Evolutionary conservation across 2,888 invertebrate genomes (phyloP), one percentile per base, ranked within the genome.

Genomic region (Rhingia rostrata): DNA sequence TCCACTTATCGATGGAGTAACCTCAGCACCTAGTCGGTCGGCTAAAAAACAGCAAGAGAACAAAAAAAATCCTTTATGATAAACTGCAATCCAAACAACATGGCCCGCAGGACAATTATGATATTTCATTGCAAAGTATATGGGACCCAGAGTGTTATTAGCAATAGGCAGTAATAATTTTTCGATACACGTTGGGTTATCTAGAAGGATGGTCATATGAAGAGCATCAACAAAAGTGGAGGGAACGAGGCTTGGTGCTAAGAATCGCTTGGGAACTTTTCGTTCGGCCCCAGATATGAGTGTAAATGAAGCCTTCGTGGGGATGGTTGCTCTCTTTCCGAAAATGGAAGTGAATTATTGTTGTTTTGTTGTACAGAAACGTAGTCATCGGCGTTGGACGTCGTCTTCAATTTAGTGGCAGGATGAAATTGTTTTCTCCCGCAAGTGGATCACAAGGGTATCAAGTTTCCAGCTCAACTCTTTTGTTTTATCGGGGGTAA

Each of bases 51-150:
- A 56, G 41, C 39, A 30, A 49, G 45, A 39, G n/a, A n/a, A 43
- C 6, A 14, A 39, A 43, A 32, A 58, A 56, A 72, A 67, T 53
- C 41, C 81, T 86, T 77, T 43, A 88, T 88, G 88, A 90, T 89
- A 88, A 89, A 89, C 88, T 89, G 88, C 88, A 88, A 88, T 87
- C 88, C 90, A 90, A 91, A 89, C 89, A 89, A 89, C 88, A 90
- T 90, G 90, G 89, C 91, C 91, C 87, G 88, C 64, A 89, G 91
- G 90, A 90, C 90, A 90, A 90, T 90, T 90, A 89, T 90, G 90
- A 91, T 91, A 90, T 91, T 91, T 90, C 89, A 91, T 90, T 90
- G 90, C 87, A 89, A 89, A 90, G 89, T 90, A 89, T 89, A 90
- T 89, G 88, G 89, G 88, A 89, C 88, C 88, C 87, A 86, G 74